Evolutionary conservation across 2,888 invertebrate genomes (phyloP).

Genomic region (Andrena minutula): DNA sequence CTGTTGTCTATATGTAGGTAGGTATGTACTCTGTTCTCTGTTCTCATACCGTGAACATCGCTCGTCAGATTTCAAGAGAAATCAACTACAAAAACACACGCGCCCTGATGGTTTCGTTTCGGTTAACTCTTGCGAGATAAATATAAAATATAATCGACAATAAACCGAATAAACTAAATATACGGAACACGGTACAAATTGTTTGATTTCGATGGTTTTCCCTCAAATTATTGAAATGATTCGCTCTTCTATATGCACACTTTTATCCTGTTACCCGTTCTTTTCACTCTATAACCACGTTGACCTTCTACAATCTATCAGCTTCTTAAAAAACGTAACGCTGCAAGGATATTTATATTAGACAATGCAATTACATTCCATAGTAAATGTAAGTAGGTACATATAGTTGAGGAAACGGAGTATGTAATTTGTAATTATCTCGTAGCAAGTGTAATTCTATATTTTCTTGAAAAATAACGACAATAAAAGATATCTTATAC

Average conservation of each 20-base stretch:
- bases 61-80: neutral
- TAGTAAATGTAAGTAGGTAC: too few species aligned
- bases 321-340: neutral
- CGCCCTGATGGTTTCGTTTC: neutral
- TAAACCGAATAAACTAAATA: neutral
- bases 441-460: neutral
- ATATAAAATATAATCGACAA: neutral
- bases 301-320: neutral
- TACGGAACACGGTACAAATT: neutral
- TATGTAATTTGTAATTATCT: neutral
- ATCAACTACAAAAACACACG: neutral
- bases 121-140: neutral
- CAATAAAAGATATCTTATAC: neutral
- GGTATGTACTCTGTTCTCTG: neutral
- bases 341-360: neutral
- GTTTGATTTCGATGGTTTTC: neutral
- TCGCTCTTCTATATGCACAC: neutral
- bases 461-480: neutral
- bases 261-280: slow-evolving; percentile 21
- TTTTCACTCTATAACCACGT: neutral
- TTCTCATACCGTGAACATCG: slow-evolving; percentile 17
- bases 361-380: neutral
- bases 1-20: neutral
- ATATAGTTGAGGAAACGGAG: too few species aligned
- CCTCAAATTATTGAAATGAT: neutral